Percentiles rank a stretch among this genome's conserved stretches.
Evolutionary conservation across 53 echinoderm and acorn worm species (phyloP).

Genomic region (Crossaster papposus): DNA sequence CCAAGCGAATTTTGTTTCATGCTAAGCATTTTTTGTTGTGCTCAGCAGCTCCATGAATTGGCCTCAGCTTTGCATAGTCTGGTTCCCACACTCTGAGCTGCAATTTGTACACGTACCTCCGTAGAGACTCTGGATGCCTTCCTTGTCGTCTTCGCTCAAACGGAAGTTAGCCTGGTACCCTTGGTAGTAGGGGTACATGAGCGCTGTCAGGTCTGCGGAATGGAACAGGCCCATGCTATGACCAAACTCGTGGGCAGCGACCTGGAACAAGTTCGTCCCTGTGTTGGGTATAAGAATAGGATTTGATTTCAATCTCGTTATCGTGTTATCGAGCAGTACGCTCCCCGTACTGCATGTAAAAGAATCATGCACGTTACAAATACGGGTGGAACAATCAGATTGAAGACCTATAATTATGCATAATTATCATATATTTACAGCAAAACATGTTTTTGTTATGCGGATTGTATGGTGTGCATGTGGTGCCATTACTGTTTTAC

Average conservation of each 20-base stretch:
- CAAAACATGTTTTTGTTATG: too few relatives aligned
- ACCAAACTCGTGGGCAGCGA: conserved; percentile 77
- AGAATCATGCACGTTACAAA: too few relatives aligned
- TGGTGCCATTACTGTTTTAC: too few relatives aligned
- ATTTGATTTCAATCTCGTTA: not conserved
- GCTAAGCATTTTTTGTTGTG: too few relatives aligned
- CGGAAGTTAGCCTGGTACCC: conserved; percentile 68
- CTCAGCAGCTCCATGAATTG: not conserved
- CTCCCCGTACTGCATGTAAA: not conserved
- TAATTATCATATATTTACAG: too few relatives aligned
- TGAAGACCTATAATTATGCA: too few relatives aligned
- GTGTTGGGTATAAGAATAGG: not conserved
- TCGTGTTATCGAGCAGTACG: not conserved
- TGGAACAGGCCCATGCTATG: conserved; percentile 71
- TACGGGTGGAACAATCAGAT: too few relatives aligned
- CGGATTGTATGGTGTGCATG: too few relatives aligned
- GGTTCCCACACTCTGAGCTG: too few relatives aligned
- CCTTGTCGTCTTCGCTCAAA: conserved; percentile 62
- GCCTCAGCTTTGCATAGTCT: not conserved
- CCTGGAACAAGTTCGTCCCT: conserved; percentile 76
- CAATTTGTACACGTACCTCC: conserved; percentile 56
- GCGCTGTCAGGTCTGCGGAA: conserved; percentile 55
- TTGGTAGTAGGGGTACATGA: conserved; percentile 73
- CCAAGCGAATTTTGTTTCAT: too few relatives aligned
- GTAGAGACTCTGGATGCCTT: conserved; percentile 64